Evolutionary conservation across 2,113 vertebrate genomes (phyloP).

Genomic region (Rhizomys pruinosus): DNA sequence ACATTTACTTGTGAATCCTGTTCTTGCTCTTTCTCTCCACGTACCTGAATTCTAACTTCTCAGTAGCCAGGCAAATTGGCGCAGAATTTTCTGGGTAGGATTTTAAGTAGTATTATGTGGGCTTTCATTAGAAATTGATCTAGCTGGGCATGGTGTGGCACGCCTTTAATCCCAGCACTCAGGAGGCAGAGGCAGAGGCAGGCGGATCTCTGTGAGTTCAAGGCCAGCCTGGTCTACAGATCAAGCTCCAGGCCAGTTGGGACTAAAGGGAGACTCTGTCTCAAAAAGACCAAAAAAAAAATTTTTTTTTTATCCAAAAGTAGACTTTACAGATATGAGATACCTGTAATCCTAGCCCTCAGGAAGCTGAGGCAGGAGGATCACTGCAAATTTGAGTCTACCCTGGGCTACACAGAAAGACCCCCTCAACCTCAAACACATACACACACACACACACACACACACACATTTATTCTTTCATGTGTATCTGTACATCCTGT

Average conservation of each 20-base stretch:
- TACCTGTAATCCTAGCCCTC: not conserved
- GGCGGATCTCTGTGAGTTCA: no score
- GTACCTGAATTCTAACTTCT: not conserved
- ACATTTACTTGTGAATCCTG: not conserved
- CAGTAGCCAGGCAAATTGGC: not conserved
- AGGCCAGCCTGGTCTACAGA: no score
- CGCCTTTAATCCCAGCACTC: no score
- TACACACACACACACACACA: not conserved
- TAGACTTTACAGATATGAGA: not conserved
- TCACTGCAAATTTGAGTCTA: not conserved
- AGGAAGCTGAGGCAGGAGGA: not conserved
- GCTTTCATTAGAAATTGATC: not conserved
- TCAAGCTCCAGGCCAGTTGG: no score
- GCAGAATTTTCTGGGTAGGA: slow-evolving; percentile 28
- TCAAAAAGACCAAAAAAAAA: no score
- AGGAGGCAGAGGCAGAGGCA: no score
- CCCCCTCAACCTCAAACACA: not conserved
- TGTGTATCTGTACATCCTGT: not conserved
- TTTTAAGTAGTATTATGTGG: not conserved
- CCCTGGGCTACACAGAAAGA: not conserved
- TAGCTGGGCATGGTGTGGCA: no score
- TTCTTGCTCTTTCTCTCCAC: not conserved
- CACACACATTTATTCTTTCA: not conserved
- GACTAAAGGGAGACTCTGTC: no score
- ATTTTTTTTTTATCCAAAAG: no score